A percentile compares a stretch with the other conserved stretches of the same genome.
Evolutionary conservation across 2,888 invertebrate species (phyloP).

Genomic region (Agriopis marginaria): DNA sequence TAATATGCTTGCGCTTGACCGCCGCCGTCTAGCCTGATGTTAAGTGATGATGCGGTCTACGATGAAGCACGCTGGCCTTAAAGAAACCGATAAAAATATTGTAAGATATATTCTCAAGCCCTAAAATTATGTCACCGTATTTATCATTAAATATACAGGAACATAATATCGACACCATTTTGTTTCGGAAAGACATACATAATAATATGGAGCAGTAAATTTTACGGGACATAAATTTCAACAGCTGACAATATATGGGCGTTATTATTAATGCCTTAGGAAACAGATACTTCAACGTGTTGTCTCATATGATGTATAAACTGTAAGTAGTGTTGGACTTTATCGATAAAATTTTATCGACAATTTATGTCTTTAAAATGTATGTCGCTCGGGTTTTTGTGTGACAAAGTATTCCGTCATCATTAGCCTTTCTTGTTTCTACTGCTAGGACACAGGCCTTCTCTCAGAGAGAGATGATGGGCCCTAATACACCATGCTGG

Average conservation of each 20-base stretch:
- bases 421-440: no score
- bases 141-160: constrained; percentile 8
- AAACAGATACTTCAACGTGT: constrained; percentile 55
- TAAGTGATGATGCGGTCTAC: no score
- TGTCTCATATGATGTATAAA: constrained; percentile 27
- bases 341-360: constrained; percentile 36
- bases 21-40: no score
- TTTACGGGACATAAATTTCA: constrained; percentile 39
- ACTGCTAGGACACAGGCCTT: no score
- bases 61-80: no score
- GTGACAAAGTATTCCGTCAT: no score
- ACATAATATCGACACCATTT: constrained; percentile 23
- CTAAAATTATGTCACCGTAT: neutral
- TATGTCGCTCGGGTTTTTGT: no score
- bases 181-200: constrained; percentile 13
- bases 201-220: constrained; percentile 30
- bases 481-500: no score
- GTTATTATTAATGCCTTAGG: constrained; percentile 65
- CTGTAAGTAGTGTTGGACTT: constrained; percentile 29
- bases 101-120: neutral
- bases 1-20: no score
- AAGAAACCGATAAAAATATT: no score
- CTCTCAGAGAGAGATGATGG: no score
- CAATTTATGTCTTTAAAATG: constrained; percentile 2
- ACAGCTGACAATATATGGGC: constrained; percentile 35